Percentiles rank a stretch among this genome's conserved stretches.
Conservation (phyloP, 2,113 vertebrate genomes). For the Jaculus jaculus region DNA sequence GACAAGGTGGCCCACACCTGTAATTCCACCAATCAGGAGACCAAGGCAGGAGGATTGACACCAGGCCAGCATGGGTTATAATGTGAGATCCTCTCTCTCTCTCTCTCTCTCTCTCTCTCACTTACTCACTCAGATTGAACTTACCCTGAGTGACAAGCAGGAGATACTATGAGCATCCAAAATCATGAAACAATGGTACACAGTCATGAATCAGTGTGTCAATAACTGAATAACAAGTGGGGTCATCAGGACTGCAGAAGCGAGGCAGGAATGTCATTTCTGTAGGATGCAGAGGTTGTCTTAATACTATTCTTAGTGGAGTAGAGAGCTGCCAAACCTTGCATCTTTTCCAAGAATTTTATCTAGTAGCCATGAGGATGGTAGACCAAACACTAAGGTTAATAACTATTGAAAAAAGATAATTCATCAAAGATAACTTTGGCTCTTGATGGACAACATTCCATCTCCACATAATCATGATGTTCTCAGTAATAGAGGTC, state of each 20-base stretch:
- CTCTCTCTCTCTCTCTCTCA: no score
- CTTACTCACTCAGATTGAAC: no score
- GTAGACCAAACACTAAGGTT: background rate
- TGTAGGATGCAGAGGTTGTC: background rate
- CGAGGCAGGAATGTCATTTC: background rate
- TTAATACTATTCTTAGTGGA: background rate
- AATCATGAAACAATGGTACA: background rate
- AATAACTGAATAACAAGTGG: no score
- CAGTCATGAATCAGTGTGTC: background rate
- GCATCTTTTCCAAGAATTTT: background rate
- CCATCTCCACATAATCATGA: background rate
- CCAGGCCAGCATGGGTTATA: background rate
- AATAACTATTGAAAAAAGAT: background rate
- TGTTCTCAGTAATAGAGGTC: background rate
- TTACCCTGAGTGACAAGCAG: background rate
- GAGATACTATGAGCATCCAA: background rate
- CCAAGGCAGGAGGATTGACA: background rate
- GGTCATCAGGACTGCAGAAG: background rate
- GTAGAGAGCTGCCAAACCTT: background rate
- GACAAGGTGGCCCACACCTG: background rate
- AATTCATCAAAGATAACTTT: background rate
- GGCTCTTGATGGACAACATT: no score
- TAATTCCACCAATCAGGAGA: background rate
- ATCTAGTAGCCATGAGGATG: background rate
- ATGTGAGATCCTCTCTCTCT: background rate